Evolutionary conservation across 2,888 invertebrate species (phyloP), one percentile per base, ranked within the genome.

Genomic region (Thumatha senex): DNA sequence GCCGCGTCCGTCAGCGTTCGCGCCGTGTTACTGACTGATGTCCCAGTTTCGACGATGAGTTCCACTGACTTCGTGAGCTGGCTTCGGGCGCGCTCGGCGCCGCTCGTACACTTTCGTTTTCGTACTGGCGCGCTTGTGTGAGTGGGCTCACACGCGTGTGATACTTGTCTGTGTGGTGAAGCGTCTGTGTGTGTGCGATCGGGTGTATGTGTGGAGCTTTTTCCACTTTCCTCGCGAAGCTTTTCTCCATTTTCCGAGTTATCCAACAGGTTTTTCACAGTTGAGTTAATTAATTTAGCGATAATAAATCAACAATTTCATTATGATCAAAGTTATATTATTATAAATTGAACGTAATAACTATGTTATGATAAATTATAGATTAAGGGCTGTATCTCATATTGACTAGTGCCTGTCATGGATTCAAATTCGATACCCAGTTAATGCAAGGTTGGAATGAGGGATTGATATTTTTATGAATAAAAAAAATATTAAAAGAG

Each of bases 31-130:
- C 92, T 86, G 89, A 93, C 93, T 92, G 93, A 93, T 93, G 93
- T 93, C 93, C 93, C 93, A 94, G 92, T 93, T 93, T 92, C 89
- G 82, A 75, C 88, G 87, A 82, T 84, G 89, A 92, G 90, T 91
- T 91, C 89, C 75, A 92, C 90, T 87, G 88, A 89, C 89, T 92
- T 82, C 84, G 92, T 89, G 85, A 89, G 90, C 87, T 78, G 82
- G 86, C 85, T 80, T 92, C 93, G 93, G 92, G 78, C 60, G 75
- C 80, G 81, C 79, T 92, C 92, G 92, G 84, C 83, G 71, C 58
- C 69, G 73, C 65, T 91, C 92, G 92, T 79, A 74, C 87, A 91
- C 92, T 92, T 92, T 92, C 92, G 90, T 91, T 92, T 92, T 92
- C 92, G 85, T 86, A 79, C 76, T 67, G 81, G 69, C 73, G 74